Base-by-base conservation (phyloP, 2,113 vertebrate species). In the Symphodus melops region DNA sequence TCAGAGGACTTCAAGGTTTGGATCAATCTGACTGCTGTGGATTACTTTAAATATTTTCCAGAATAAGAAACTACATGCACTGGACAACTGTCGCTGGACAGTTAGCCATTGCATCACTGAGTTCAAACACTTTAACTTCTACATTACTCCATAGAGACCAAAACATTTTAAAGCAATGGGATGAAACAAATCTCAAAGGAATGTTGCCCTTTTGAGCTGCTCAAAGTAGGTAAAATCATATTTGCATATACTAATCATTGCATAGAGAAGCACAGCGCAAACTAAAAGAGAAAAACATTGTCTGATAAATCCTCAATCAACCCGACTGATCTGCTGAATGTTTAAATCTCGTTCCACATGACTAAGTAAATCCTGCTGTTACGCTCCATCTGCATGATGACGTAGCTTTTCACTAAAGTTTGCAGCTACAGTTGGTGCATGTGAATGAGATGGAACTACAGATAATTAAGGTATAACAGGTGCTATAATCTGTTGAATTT, bases 261-360 rank as follows among this genome's bases (percentile, higher is more conserved):
- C 94, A 94, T 94, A 94, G 94, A 93, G 80, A 94, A 93, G 94
- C 94, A 77, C 77, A 88, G 88, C 66, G 89, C 78, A 83, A 91
- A 89, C 60, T 11, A 81, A 82, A 78, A 65, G 1, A 36, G 42
- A 54, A 20, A 37, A 20, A 9, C 28, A 56, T 48, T 19, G 16
- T 19, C 16, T 17, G 17, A 48, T 17, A 19, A 48, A 48, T 48
- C 46, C 46, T 8, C 6, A 48, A 48, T 20, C 52, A 52, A 72
- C 36, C 53, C 42, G 9, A n/a, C 23, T 20, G 67, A 72, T 33
- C 58, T 58, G 52, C 28, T 6, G 21, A 71, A 48, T 17, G 77
- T 60, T 59, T 4, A 11, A 48, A 65, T 60, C 71, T 42, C 8
- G 1, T 74, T 69, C 63, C 59, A 52, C 63, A 5, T 20, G 48